Percentiles rank a stretch among this genome's conserved stretches.
Conservation (phyloP, 2,113 vertebrate species). For the Junco hyemalis region DNA sequence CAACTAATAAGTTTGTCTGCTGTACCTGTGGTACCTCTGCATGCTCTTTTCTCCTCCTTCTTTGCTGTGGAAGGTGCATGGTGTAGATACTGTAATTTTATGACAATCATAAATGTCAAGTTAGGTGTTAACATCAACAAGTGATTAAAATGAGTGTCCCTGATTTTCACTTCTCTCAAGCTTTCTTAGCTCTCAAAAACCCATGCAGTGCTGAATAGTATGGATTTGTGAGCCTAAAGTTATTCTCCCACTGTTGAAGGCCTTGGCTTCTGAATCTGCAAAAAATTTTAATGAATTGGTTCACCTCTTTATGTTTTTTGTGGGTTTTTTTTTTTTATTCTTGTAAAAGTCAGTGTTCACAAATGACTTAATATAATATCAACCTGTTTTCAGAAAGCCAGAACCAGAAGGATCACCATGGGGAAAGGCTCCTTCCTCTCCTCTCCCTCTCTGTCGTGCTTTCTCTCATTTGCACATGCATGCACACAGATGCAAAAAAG, state of each 20-base stretch:
- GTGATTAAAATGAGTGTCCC: not conserved
- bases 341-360: not conserved
- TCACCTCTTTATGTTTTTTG: not conserved
- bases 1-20: not conserved
- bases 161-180: not conserved
- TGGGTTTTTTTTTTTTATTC: not conserved
- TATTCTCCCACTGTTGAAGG: not conserved
- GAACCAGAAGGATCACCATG: not conserved
- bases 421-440: not conserved
- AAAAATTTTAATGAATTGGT: not conserved
- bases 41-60: not conserved
- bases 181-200: not conserved
- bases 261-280: not conserved
- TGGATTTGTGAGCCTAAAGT: not conserved
- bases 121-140: not conserved
- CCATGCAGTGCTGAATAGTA: not conserved
- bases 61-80: not conserved
- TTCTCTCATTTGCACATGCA: not conserved
- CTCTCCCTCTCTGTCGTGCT: not conserved
- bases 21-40: not conserved
- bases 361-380: not conserved
- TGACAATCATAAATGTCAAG: not conserved
- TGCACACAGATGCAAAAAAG: not conserved
- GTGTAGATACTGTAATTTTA: not conserved
- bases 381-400: not conserved